These are phyloP conservation scores for Poeciliopsis retropinna DNA, from an alignment of 2,113 vertebrate species.

Conservation along the genomic window DNA sequence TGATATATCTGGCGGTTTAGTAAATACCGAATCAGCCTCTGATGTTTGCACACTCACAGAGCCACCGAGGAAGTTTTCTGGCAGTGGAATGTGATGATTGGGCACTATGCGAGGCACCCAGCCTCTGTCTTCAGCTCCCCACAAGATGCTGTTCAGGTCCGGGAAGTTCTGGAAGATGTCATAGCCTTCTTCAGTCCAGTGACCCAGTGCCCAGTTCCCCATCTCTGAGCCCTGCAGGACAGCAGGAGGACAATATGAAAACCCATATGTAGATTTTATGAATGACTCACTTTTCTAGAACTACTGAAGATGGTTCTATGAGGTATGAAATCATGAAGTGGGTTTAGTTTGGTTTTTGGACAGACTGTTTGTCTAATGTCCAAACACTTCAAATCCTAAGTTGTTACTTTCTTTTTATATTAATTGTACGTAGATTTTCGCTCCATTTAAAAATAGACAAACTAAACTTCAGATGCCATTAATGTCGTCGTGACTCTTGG, in stretches of 20 bases:
- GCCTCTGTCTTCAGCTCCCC: constrained; percentile 90
- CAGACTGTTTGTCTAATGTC: too few relatives aligned
- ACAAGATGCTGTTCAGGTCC: constrained; percentile 88
- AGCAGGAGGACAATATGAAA: not conserved
- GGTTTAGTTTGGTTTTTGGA: too few relatives aligned
- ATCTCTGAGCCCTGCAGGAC: constrained; percentile 89
- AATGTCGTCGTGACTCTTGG: too few relatives aligned
- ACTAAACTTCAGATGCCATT: too few relatives aligned
- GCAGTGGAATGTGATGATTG: constrained; percentile 90
- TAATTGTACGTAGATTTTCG: too few relatives aligned
- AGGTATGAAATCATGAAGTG: too few relatives aligned
- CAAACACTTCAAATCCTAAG: too few relatives aligned
- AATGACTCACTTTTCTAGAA: not conserved
- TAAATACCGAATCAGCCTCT: rapidly evolving
- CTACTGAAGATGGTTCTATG: too few relatives aligned
- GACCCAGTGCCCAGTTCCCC: constrained; percentile 93
- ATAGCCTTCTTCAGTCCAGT: constrained; percentile 96
- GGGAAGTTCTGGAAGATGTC: constrained; percentile 97
- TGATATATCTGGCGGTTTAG: too few relatives aligned
- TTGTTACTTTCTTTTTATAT: too few relatives aligned
- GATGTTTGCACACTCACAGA: constrained; percentile 61
- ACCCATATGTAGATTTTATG: not conserved
- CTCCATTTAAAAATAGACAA: too few relatives aligned
- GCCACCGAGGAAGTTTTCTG: constrained; percentile 86
- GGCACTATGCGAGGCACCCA: constrained; percentile 87